Percentiles rank a stretch among this genome's conserved stretches.
Evolutionary conservation across 2,797 vertebrate species (phyloP).

Genomic region (Etheostoma perlongum): DNA sequence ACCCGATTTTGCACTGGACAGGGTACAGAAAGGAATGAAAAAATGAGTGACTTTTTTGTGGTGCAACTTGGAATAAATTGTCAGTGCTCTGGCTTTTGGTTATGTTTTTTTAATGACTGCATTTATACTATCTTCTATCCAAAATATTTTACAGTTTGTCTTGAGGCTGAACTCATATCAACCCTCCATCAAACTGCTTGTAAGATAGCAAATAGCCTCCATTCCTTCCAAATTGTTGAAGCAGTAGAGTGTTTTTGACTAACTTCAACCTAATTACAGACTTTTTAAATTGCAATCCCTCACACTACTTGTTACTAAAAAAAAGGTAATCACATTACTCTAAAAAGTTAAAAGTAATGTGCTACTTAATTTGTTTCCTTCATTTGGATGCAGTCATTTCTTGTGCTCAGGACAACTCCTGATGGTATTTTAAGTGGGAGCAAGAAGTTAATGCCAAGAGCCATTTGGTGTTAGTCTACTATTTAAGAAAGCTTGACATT

Average conservation of each 20-base stretch:
- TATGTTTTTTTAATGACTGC: no score
- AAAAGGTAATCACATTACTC: background rate
- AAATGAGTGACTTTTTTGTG: background rate
- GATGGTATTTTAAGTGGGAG: slow-evolving; percentile 26
- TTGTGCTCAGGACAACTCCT: background rate
- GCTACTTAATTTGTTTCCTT: background rate
- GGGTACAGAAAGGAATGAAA: no score
- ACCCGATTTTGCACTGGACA: background rate
- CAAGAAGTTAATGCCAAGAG: slow-evolving; percentile 37
- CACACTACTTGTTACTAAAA: background rate
- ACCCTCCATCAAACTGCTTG: background rate
- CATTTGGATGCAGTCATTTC: background rate
- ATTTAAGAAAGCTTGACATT: background rate
- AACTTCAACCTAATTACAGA: background rate
- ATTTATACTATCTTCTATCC: no score
- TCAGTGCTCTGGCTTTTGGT: background rate
- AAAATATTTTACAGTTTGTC: background rate
- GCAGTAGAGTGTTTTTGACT: background rate
- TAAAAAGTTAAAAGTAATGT: background rate
- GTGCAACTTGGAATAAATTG: background rate
- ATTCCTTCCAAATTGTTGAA: background rate
- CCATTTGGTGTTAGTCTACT: slow-evolving; percentile 10
- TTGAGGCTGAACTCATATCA: no score
- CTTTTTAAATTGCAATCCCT: background rate
- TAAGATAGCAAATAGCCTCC: background rate